A percentile compares a stretch with the other conserved stretches of the same genome.
Conservation (phyloP, 2,888 invertebrate genomes). For the Lepeophtheirus nordmannii region DNA sequence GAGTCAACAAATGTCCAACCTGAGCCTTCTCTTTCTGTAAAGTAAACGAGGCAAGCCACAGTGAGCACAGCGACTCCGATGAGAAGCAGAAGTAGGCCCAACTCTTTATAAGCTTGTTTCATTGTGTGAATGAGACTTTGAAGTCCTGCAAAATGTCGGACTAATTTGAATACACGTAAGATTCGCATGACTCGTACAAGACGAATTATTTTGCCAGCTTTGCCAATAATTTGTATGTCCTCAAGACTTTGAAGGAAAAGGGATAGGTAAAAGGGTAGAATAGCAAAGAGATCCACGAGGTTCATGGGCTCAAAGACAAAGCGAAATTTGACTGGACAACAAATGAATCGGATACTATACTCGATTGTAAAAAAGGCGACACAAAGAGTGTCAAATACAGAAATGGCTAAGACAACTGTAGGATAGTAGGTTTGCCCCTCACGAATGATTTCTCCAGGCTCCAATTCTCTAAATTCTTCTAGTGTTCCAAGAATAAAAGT, state of each 20-base stretch:
- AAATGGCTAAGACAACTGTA: background rate
- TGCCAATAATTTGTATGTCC: slow-evolving; percentile 22
- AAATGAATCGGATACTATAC: slow-evolving; percentile 9
- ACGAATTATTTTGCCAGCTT: slow-evolving; percentile 21
- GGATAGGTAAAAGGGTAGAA: slow-evolving; percentile 17
- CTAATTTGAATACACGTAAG: slow-evolving; percentile 19
- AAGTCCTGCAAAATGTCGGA: slow-evolving; percentile 24
- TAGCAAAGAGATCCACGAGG: slow-evolving; percentile 12
- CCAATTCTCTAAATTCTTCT: background rate
- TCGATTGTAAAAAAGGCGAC: slow-evolving; percentile 14
- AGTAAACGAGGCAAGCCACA: slow-evolving; percentile 19
- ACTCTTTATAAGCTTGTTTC: slow-evolving; percentile 21
- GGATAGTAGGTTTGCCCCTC: slow-evolving; percentile 3
- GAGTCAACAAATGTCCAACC: slow-evolving; percentile 14
- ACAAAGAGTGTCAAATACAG: background rate
- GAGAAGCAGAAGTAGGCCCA: slow-evolving; percentile 21
- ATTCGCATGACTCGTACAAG: slow-evolving; percentile 22
- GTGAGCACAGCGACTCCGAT: slow-evolving; percentile 21
- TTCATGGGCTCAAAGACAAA: slow-evolving; percentile 19
- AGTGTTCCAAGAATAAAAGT: background rate
- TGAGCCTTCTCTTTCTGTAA: slow-evolving; percentile 14
- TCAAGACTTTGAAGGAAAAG: slow-evolving; percentile 11
- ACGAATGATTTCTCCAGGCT: background rate
- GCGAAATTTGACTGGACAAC: background rate
- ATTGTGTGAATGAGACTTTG: slow-evolving; percentile 16